A percentile compares a stretch with the other conserved stretches of the same genome.
Evolutionary conservation across 2,113 vertebrate species (phyloP).

Genomic region (Hystrix cristata): DNA sequence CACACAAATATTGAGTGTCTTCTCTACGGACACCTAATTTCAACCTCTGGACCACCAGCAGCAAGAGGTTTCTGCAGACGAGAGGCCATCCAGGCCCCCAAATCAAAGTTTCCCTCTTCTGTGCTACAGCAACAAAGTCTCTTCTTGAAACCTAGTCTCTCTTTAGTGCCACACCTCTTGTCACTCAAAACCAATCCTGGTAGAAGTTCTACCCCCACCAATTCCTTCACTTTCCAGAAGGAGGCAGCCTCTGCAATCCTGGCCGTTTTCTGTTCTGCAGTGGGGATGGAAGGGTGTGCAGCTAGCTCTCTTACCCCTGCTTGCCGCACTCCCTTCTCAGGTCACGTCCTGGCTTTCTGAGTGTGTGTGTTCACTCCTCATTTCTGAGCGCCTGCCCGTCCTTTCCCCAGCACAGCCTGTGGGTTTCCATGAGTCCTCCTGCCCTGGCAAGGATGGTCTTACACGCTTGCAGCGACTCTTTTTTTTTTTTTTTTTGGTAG

Average conservation of each 20-base stretch:
- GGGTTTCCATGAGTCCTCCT: background rate
- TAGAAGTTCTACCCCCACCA: background rate
- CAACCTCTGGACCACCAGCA: background rate
- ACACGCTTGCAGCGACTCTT: background rate
- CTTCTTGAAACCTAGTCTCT: background rate
- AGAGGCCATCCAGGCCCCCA: background rate
- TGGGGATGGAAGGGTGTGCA: background rate
- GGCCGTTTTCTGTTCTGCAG: background rate
- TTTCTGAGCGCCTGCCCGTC: background rate
- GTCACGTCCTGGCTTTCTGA: background rate
- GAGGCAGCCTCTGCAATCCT: background rate
- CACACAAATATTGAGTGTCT: slow-evolving; percentile 34
- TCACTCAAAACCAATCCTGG: background rate
- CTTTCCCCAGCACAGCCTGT: background rate
- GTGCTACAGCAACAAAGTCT: background rate
- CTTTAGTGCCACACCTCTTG: background rate
- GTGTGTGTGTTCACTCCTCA: background rate
- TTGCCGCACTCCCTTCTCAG: background rate
- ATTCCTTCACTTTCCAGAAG: background rate
- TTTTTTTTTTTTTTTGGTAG: too few relatives aligned
- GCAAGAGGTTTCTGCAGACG: background rate
- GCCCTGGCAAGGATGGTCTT: background rate
- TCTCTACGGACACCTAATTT: background rate
- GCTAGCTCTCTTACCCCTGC: background rate
- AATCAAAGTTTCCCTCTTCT: background rate